These are phyloP conservation scores for Drosophila suzukii DNA, from an alignment of 1,140 invertebrate species.

Conservation along the genomic window DNA sequence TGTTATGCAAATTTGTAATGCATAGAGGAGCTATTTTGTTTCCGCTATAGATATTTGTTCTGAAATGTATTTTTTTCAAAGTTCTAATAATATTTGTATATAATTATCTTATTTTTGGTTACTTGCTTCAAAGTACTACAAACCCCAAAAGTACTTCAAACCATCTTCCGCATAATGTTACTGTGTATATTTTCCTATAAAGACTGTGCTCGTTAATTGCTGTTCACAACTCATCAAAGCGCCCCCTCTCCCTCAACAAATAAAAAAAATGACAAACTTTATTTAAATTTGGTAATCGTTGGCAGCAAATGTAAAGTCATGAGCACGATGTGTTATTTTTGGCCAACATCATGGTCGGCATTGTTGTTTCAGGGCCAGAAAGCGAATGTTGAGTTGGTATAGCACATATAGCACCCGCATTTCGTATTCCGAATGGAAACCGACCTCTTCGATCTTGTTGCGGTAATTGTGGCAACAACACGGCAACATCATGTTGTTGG, in stretches of 20 bases:
- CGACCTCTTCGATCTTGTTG: conserved; percentile 36
- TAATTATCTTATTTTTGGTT: not conserved
- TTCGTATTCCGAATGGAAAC: conserved; percentile 3
- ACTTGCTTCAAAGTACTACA: not conserved
- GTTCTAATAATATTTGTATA: conserved; percentile 1
- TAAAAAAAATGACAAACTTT: conserved; percentile 19
- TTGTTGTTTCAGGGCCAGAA: conserved; percentile 38
- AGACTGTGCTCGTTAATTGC: conserved; percentile 17
- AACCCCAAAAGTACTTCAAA: not conserved
- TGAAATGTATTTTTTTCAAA: not conserved
- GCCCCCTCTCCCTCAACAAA: too few relatives aligned
- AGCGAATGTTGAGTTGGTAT: conserved; percentile 8
- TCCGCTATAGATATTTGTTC: not conserved
- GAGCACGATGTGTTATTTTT: conserved; percentile 23
- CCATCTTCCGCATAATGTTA: not conserved
- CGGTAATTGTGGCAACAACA: conserved; percentile 27
- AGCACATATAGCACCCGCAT: conserved; percentile 31
- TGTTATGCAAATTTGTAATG: not conserved
- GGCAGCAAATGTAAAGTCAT: conserved; percentile 17
- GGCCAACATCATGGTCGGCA: conserved; percentile 31
- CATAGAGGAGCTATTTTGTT: not conserved
- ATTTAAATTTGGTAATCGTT: conserved; percentile 44
- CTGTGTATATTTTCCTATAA: not conserved
- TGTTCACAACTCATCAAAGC: conserved; percentile 38
- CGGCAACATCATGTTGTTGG: conserved; percentile 33